Conservation (phyloP, 2,888 invertebrate genomes). For the Onchidella celtica region DNA sequence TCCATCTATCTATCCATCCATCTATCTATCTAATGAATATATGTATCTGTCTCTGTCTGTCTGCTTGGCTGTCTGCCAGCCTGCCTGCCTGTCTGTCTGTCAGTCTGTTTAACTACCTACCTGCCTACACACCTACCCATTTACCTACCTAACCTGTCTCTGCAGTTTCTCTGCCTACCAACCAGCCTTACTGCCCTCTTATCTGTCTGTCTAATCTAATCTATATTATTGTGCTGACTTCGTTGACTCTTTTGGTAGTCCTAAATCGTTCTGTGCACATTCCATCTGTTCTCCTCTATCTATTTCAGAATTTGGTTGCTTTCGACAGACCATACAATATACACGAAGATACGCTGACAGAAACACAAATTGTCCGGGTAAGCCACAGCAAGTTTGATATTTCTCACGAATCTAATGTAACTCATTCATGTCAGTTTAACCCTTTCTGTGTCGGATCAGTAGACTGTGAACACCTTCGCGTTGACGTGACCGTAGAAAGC, state of each 20-base stretch:
- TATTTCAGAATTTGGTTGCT: not conserved
- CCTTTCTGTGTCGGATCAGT: not conserved
- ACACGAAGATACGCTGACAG: conserved; percentile 25
- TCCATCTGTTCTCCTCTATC: not conserved
- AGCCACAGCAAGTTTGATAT: not conserved
- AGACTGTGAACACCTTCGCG: not conserved
- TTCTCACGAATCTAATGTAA: not conserved
- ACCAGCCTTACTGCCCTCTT: not conserved
- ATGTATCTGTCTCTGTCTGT: too few species aligned
- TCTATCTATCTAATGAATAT: too few species aligned
- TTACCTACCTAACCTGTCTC: not conserved
- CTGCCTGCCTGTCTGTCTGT: too few species aligned
- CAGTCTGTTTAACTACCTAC: too few species aligned
- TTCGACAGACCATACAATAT: conserved; percentile 28
- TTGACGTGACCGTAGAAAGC: too few species aligned
- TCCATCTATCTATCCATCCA: too few species aligned
- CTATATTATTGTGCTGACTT: not conserved
- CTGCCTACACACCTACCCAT: too few species aligned
- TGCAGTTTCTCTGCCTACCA: not conserved
- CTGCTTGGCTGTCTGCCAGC: too few species aligned
- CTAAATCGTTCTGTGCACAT: not conserved
- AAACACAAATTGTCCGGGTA: conserved; percentile 27
- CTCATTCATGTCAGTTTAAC: not conserved
- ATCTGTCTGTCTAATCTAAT: not conserved
- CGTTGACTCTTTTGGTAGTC: not conserved